Evolutionary conservation across 1,140 invertebrate species (phyloP).

Genomic region (Mercenaria mercenaria): DNA sequence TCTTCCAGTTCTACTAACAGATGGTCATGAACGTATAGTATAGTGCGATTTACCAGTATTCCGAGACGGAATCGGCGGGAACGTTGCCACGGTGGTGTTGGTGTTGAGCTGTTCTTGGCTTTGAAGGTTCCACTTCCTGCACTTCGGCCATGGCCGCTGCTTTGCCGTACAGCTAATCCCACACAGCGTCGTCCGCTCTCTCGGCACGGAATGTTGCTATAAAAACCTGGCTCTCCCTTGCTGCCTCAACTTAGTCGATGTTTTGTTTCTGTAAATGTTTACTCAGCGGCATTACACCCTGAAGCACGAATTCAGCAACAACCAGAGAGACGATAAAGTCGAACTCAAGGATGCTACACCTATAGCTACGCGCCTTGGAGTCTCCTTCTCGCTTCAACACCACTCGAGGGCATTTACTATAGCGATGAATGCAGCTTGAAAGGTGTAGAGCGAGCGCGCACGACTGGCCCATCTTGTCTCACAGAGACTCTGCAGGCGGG

Average conservation of each 20-base stretch:
- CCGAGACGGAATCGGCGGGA: background rate
- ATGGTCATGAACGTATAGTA: constrained; percentile 30
- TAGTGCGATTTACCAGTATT: constrained; percentile 37
- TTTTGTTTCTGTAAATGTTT: constrained; percentile 18
- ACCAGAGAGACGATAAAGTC: constrained; percentile 33
- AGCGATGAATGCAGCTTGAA: constrained; percentile 11
- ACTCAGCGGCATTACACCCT: constrained; percentile 24
- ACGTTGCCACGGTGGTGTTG: constrained; percentile 16
- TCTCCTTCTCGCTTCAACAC: constrained; percentile 10
- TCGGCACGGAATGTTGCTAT: background rate
- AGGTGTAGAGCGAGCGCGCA: background rate
- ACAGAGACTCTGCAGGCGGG: constrained; percentile 23
- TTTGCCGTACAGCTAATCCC: background rate
- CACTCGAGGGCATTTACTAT: constrained; percentile 25
- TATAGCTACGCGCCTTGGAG: constrained; percentile 5
- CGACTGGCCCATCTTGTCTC: constrained; percentile 46
- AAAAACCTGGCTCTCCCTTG: background rate
- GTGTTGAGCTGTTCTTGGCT: constrained; percentile 13
- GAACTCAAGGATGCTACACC: constrained; percentile 22
- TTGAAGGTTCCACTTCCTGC: constrained; percentile 22
- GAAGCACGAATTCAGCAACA: constrained; percentile 12
- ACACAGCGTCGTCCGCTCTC: constrained; percentile 13
- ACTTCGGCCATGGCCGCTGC: constrained; percentile 11
- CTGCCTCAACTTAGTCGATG: constrained; percentile 30
- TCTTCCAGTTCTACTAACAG: constrained; percentile 35